These are phyloP conservation scores for Corvus hawaiiensis DNA, from an alignment of 2,113 vertebrate genomes.

Conservation along the genomic window DNA sequence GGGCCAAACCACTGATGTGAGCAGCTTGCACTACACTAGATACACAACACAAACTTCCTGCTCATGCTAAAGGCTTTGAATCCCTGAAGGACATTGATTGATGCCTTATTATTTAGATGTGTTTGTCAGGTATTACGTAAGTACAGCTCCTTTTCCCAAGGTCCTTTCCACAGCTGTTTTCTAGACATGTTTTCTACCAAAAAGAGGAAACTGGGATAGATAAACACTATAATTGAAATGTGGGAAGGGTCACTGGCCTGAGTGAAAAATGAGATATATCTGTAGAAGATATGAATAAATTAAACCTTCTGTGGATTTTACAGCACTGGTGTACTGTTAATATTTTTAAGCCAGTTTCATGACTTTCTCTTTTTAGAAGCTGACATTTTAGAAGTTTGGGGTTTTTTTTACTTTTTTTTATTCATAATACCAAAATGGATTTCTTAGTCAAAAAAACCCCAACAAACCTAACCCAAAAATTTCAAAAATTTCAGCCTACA, in stretches of 20 bases:
- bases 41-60: background rate
- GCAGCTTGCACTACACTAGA: background rate
- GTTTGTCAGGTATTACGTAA: background rate
- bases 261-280: background rate
- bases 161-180: background rate
- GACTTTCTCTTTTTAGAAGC: background rate
- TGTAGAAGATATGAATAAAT: background rate
- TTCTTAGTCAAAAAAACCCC: background rate
- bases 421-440: background rate
- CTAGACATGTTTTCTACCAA: background rate
- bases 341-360: background rate
- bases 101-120: background rate
- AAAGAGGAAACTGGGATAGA: background rate
- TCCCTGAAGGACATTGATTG: background rate
- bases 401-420: background rate
- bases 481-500: background rate
- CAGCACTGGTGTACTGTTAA: background rate
- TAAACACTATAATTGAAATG: background rate
- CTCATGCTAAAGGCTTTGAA: background rate
- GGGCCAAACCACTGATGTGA: background rate
- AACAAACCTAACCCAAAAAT: background rate
- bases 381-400: background rate
- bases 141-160: background rate
- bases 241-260: background rate
- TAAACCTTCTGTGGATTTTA: background rate